These are phyloP conservation scores for Tetranychus piercei DNA, from an alignment of 2,888 invertebrate genomes.

Conservation along the genomic window DNA sequence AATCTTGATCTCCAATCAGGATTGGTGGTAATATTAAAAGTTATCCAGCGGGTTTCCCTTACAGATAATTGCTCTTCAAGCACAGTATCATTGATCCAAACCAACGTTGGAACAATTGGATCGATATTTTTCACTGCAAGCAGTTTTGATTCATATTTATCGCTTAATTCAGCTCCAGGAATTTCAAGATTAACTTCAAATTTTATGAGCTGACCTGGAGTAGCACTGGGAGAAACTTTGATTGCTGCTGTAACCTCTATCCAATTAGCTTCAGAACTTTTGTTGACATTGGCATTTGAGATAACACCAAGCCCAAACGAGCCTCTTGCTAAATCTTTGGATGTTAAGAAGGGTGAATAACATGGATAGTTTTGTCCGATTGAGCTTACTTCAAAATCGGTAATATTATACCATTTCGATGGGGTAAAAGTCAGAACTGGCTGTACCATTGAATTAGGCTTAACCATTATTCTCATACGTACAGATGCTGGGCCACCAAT, in stretches of 20 bases:
- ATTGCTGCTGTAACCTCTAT: background rate
- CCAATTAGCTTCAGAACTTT: background rate
- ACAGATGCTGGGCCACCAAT: background rate
- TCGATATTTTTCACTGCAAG: background rate
- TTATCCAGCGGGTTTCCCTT: background rate
- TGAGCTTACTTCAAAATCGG: background rate
- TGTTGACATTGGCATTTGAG: background rate
- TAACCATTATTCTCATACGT: background rate
- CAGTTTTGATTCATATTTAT: background rate
- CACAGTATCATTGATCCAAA: background rate
- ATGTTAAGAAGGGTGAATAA: background rate
- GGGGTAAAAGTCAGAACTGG: background rate
- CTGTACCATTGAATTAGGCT: background rate
- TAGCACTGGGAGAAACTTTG: background rate
- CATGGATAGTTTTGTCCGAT: background rate
- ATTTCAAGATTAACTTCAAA: background rate
- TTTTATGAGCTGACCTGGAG: background rate
- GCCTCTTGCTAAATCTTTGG: background rate
- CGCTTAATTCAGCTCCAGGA: background rate
- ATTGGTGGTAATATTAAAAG: background rate
- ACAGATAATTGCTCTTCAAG: background rate
- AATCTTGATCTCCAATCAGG: background rate
- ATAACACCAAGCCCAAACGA: background rate
- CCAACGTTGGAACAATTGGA: background rate
- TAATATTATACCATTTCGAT: background rate